Percentiles rank a stretch among this genome's conserved stretches.
phyloP scores from a whole-genome alignment of 2,113 vertebrate genomes.

The Cololabis saira region DNA sequence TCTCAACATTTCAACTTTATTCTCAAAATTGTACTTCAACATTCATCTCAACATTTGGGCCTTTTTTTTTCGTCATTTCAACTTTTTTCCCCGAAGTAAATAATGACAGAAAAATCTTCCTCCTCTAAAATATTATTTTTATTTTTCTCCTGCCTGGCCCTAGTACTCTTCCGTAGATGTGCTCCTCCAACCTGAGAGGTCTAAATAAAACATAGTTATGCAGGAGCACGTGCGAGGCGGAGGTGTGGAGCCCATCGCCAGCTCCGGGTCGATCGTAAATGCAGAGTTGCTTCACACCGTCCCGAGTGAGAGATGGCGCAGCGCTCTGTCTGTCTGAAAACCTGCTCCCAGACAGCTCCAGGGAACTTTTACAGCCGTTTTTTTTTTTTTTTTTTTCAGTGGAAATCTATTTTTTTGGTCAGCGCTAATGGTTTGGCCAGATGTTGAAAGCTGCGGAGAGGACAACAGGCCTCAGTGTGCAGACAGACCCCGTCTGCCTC shows the following conservation, averaged over 20 bases:
- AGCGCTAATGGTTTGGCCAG: conserved; percentile 74
- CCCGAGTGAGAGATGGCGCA: conserved; percentile 64
- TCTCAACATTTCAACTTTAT: no score
- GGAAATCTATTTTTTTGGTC: conserved; percentile 38
- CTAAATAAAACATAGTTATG: conserved; percentile 17
- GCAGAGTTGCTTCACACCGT: conserved; percentile 44
- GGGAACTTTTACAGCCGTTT: conserved; percentile 74
- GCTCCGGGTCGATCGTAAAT: conserved; percentile 42
- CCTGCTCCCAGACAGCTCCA: conserved; percentile 63
- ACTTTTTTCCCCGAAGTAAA: no score
- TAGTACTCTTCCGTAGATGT: not conserved
- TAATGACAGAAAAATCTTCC: no score
- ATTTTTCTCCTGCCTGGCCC: no score
- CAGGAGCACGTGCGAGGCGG: not conserved
- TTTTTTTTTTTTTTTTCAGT: conserved; percentile 47
- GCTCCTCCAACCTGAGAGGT: not conserved
- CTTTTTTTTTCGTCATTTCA: no score
- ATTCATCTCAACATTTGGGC: no score
- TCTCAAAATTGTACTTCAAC: no score
- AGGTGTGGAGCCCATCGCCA: conserved; percentile 30
- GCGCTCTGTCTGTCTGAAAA: conserved; percentile 63
- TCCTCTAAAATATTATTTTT: no score
- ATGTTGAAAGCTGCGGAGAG: conserved; percentile 67
- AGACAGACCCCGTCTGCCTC: conserved; percentile 61
- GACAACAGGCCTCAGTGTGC: conserved; percentile 77